Evolutionary conservation across 2,113 vertebrate species (phyloP), one percentile per base, ranked within the genome.

Genomic region (Leptobrachium leishanense): DNA sequence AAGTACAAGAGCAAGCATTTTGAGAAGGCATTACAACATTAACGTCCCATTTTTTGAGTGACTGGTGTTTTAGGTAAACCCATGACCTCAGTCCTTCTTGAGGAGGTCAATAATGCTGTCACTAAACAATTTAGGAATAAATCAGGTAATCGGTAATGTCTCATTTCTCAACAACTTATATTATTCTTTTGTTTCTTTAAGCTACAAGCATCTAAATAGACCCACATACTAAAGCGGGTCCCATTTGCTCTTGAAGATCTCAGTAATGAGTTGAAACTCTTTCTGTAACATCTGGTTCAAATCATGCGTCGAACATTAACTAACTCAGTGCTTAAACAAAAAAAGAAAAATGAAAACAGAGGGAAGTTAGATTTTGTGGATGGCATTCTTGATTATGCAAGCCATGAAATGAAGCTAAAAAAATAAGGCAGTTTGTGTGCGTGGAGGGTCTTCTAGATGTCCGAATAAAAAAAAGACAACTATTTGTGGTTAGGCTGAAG

Each of bases 221-320:
- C 9, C 11, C 1, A 7, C 31, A 0, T 50, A 50, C 46, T 50
- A 50, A 4, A 50, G 8, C 46, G 1, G 46, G 9, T 64, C n/a
- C 62, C 20, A 20, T 64, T 64, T 54, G 1, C 46, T 5, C 7
- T 13, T 43, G 2, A 20, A 72, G 69, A 72, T 31, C 15, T 20
- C 20, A 53, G 69, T 72, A 13, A 44, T 54, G 31, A 53, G 46
- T 54, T 54, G 46, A 44, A 53, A 43, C 50, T 20, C 20, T 64
- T 7, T 74, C 41, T 64, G 13, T 39, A 57, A 64, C 72, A 74
- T 54, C 59, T 74, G 72, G 57, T 63, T 74, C 42, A 74, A 63
- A 74, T 74, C 59, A 74, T 20, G 42, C 43, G 39, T 46, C 69
- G n/a, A 72, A 72, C 59, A 74, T 74, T 62, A 74, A 64, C 72